Evolutionary conservation across 2,797 vertebrate species (phyloP).

Genomic region (Mycteria americana): DNA sequence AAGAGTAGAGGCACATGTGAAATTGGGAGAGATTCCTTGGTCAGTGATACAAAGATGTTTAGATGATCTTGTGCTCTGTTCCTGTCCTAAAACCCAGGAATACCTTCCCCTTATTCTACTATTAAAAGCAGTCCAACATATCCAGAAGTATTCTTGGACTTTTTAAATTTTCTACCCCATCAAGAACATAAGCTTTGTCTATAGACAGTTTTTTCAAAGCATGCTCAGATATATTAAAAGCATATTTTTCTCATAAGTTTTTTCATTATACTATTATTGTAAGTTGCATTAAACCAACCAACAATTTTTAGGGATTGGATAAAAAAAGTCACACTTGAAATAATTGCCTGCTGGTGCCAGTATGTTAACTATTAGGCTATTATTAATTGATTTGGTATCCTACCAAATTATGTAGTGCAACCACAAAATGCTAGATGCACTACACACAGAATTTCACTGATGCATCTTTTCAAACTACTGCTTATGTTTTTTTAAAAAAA

Average conservation of each 20-base stretch:
- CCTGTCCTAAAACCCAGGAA: neutral
- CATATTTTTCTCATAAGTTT: neutral
- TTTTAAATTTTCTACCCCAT: neutral
- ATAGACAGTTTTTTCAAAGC: neutral
- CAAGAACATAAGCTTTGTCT: neutral
- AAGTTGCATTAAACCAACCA: neutral
- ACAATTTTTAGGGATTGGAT: neutral
- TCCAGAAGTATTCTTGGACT: neutral
- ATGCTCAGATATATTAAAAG: neutral
- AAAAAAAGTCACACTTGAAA: neutral
- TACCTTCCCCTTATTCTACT: neutral
- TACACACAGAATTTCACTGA: neutral
- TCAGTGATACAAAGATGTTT: neutral
- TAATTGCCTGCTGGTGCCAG: slow-evolving; percentile 27
- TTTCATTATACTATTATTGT: neutral
- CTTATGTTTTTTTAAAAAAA: neutral
- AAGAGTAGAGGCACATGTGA: neutral
- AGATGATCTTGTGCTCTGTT: neutral
- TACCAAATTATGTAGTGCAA: neutral
- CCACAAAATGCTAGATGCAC: neutral
- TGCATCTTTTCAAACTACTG: neutral
- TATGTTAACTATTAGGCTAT: slow-evolving; percentile 20
- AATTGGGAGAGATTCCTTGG: neutral
- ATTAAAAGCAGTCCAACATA: neutral
- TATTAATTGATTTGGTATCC: slow-evolving; percentile 14